Evolutionary conservation across 2,113 vertebrate species (phyloP), one percentile per base, ranked within the genome.

Genomic region (Arothron firmamentum): DNA sequence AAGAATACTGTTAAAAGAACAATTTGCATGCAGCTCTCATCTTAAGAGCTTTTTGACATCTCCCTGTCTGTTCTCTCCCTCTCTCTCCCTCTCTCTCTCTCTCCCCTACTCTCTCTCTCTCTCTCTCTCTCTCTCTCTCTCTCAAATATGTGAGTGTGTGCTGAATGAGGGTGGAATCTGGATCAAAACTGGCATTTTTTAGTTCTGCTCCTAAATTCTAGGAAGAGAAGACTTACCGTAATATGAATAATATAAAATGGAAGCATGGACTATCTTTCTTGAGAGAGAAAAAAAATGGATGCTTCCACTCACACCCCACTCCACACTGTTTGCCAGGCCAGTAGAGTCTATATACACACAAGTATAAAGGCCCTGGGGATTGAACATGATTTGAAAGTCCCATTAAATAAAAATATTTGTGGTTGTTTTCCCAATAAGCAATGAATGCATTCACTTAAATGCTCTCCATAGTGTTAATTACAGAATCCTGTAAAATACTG

Each of bases 1-100:
- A 82, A 76, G 80, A 81, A 88, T 85, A 84, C 78, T 79, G 78
- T 87, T 73, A 77, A 84, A 86, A 84, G 85, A 86, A 80, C 82
- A 87, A 89, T 89, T 89, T 88, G 85, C 83, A 88, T 89, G 80
- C 80, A 80, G 82, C 84, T 84, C 82, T 85, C 87, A 86, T 88
- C 84, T 83, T 79, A 67, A 85, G 85, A 86, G 82, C 80, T 86
- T 84, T 88, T 83, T 82, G 87, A 85, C 82, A 68, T 85, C 73
- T 80, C 74, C 55, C 68, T 75, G 76, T 86, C 81, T 80, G 70
- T 86, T 79, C 86, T 79, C 87, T 84, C 85, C 80, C 77, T 69
- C 70, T 76, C 79, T 77, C 81, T 78, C 87, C 87, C 67, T 72
- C 19, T 71, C 52, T 75, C 56, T 65, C 50, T 15, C 10, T 15